Base-by-base conservation (phyloP, 1,140 invertebrate species). In the Drosophila pallidifrons region DNA sequence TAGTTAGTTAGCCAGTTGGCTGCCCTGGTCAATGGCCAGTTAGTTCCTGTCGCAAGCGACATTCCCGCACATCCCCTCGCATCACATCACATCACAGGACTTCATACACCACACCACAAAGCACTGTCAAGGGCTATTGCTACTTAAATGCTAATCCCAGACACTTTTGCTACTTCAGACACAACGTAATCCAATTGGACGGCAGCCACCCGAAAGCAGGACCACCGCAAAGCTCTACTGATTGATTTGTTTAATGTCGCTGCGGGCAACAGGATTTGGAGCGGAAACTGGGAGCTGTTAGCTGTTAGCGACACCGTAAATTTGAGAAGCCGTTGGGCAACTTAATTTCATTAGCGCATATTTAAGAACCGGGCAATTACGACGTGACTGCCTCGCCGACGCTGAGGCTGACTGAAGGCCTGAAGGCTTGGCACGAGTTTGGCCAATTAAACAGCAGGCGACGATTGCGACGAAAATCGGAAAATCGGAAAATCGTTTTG, bases 181-280 rank as follows among this genome's bases (percentile, higher is more conserved):
- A 55, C 20, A 45, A 32, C 51, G 43, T 75, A 71, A 75, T 74
- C 71, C 71, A 57, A 55, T 57, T 69, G 72, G 35, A 13, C 20
- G 11, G 41, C 41, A 43, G 4, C 51, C 51, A 52, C n/a, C 51
- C 51, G 20, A 25, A 45, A 13, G 57, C 46, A 47, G 60, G 38
- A 30, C 35, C 10, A 68, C 73, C 83, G 69, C 85, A 81, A 85
- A 89, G 83, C 77, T 66, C 52, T 78, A 73, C 85, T 89, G 85
- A 89, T 89, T 89, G 85, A 89, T 89, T 89, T 89, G 85, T 89
- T 85, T 89, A 89, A 89, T 85, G 77, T 79, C 66, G 52, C 85
- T 61, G 71, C 73, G 76, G 78, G 71, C 65, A 74, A 68, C 59
- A 41, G 38, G 51, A 63, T 58, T 45, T 43, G 16, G 47, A 15